Evolutionary conservation across 2,888 invertebrate genomes (phyloP).

Genomic region (Eretmocerus hayati): DNA sequence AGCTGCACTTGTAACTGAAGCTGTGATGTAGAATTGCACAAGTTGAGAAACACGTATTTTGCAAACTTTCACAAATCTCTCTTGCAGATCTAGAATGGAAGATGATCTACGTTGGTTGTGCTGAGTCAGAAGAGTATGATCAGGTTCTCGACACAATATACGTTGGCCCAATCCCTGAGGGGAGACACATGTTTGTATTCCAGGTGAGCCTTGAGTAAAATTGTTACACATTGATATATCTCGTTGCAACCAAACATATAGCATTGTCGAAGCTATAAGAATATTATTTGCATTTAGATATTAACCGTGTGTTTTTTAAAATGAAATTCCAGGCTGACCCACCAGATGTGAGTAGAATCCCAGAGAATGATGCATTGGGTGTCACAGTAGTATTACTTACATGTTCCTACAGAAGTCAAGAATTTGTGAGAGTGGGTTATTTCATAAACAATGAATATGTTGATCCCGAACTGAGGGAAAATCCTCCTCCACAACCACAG

Average conservation of each 20-base stretch:
- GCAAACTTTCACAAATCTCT: conserved; percentile 2
- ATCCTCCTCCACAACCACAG: conserved; percentile 85
- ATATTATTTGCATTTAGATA: too few species aligned
- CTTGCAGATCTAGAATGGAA: conserved; percentile 95
- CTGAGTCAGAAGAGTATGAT: conserved; percentile 94
- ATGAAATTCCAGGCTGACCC: conserved; percentile 84
- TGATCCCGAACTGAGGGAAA: conserved; percentile 87
- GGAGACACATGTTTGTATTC: conserved; percentile 90
- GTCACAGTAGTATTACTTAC: conserved; percentile 95
- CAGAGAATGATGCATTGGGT: conserved; percentile 93
- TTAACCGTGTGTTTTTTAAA: too few species aligned
- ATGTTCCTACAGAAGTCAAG: conserved; percentile 83
- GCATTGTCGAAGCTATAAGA: too few species aligned
- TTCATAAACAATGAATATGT: conserved; percentile 97
- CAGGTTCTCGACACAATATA: conserved; percentile 95
- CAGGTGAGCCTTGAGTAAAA: too few species aligned
- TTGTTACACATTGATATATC: too few species aligned
- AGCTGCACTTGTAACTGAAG: too few species aligned
- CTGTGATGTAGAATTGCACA: too few species aligned
- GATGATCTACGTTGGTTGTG: conserved; percentile 98
- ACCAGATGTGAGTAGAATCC: conserved; percentile 89
- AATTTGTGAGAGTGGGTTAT: conserved; percentile 96
- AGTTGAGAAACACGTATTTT: too few species aligned
- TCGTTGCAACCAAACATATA: too few species aligned
- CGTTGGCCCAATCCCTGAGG: conserved; percentile 97